Evolutionary conservation across 2,888 invertebrate species (phyloP).

Genomic region (Drosophila ochracea): DNA sequence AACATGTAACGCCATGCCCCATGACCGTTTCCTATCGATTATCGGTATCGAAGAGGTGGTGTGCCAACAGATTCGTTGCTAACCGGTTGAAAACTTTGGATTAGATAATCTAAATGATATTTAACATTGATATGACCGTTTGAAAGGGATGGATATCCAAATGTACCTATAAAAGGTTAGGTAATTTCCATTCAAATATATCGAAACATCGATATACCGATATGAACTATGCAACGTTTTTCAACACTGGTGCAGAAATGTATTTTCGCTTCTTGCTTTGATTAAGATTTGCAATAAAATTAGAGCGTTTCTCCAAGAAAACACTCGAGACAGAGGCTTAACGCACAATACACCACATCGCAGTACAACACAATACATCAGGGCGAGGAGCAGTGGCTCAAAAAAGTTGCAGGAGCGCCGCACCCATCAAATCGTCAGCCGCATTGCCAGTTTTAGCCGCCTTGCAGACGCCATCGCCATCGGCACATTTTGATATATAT

Average conservation of each 20-base stretch:
- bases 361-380: background rate
- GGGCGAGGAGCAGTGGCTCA: background rate
- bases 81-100: background rate
- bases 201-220: constrained; percentile 7
- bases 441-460: constrained; percentile 20
- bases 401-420: background rate
- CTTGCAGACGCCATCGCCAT: constrained; percentile 40
- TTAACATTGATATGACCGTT: background rate
- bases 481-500: background rate
- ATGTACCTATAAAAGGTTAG: background rate
- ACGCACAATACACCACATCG: background rate
- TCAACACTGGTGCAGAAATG: constrained; percentile 41
- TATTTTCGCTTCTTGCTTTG: constrained; percentile 47
- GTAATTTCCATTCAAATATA: background rate
- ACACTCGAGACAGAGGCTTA: background rate
- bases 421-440: constrained; percentile 1
- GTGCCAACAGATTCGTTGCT: background rate
- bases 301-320: constrained; percentile 1
- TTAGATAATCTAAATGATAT: background rate
- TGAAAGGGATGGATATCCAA: background rate
- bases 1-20: background rate
- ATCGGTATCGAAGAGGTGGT: background rate
- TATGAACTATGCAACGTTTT: constrained; percentile 3
- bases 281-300: constrained; percentile 11
- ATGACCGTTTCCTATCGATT: no score